Conservation (phyloP, 2,113 vertebrate genomes). For the Pogona vitticeps region DNA sequence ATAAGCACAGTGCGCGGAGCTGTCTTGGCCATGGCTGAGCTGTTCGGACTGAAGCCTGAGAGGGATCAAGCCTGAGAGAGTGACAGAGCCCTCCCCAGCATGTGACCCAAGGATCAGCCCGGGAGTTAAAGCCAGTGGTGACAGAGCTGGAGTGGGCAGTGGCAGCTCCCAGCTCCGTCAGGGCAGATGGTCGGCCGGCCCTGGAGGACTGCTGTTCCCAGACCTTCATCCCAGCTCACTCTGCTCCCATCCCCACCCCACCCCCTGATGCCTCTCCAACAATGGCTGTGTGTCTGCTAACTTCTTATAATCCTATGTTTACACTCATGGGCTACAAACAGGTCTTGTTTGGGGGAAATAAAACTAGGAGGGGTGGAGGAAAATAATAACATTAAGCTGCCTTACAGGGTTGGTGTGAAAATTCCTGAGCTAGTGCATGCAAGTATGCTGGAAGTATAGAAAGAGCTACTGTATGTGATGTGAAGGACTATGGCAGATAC, state of each 20-base stretch:
- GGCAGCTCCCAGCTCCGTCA: not conserved
- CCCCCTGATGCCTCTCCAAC: not conserved
- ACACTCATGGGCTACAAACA: not conserved
- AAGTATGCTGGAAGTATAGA: not conserved
- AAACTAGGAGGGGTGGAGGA: not conserved
- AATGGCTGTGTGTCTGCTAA: not conserved
- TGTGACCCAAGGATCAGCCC: constrained; percentile 25
- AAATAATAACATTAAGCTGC: not conserved
- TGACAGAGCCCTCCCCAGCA: constrained; percentile 3
- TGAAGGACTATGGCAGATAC: not conserved
- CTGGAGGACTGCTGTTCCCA: not conserved
- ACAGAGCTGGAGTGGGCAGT: constrained; percentile 13
- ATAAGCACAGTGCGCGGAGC: constrained; percentile 74
- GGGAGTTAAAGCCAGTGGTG: not conserved
- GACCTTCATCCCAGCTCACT: not conserved
- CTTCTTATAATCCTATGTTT: not conserved
- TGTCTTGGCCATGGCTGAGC: constrained; percentile 56
- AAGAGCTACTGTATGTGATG: not conserved
- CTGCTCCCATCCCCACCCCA: no score
- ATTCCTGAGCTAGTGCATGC: not conserved
- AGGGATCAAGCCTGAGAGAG: constrained; percentile 27
- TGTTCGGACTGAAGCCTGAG: not conserved
- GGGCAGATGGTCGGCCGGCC: not conserved
- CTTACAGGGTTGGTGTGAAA: not conserved
- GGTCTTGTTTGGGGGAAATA: not conserved